A percentile compares a stretch with the other conserved stretches of the same genome.
Conservation (phyloP, 2,888 invertebrate genomes). For the Heliconius ethilla region DNA sequence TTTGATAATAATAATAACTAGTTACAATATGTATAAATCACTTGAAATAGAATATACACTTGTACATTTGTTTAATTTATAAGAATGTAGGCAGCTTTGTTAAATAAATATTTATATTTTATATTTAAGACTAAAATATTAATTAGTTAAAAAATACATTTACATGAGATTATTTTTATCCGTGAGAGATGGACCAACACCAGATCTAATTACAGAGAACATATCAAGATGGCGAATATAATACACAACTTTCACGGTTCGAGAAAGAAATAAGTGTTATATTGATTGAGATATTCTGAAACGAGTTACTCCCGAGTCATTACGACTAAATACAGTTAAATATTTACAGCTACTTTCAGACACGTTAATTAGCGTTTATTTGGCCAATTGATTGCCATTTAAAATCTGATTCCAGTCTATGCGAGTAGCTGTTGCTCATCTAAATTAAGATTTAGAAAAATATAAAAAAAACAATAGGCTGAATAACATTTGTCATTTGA, state of each 20-base stretch:
- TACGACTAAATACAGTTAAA: neutral
- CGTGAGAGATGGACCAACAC: neutral
- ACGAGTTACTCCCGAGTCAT: neutral
- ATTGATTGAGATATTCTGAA: neutral
- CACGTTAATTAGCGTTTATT: too few species aligned
- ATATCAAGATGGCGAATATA: slow-evolving; percentile 14
- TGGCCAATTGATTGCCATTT: neutral
- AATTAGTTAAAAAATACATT: neutral
- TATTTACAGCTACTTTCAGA: neutral
- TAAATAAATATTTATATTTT: neutral
- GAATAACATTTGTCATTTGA: neutral
- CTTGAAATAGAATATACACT: neutral
- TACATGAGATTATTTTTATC: neutral
- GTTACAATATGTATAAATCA: neutral
- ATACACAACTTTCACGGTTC: slow-evolving; percentile 25
- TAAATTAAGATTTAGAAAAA: neutral
- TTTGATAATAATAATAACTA: neutral
- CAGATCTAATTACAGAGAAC: neutral
- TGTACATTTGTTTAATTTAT: slow-evolving; percentile 18
- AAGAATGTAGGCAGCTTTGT: slow-evolving; percentile 4
- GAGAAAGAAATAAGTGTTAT: slow-evolving; percentile 24
- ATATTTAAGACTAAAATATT: neutral
- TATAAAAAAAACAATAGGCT: neutral
- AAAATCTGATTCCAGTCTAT: neutral
- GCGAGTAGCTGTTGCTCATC: neutral